Conservation (phyloP, 2,888 invertebrate species). For the Lottia gigantea region DNA sequence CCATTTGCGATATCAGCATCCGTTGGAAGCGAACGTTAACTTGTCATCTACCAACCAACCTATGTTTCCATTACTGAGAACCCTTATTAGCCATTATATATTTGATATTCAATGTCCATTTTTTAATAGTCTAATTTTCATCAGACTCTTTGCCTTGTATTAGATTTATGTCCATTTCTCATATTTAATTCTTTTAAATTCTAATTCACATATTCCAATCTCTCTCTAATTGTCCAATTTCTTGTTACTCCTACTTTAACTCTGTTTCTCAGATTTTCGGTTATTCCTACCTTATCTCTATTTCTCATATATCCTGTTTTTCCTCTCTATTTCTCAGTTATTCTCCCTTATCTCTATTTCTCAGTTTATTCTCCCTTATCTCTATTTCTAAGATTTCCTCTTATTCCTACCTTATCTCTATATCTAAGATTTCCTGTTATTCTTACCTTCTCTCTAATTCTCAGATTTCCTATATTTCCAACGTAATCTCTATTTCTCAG, state of each 20-base stretch:
- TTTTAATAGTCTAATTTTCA: too few species aligned
- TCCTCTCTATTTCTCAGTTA: not conserved
- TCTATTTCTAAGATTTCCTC: not conserved
- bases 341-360: not conserved
- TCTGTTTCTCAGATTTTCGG: not conserved
- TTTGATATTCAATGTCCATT: too few species aligned
- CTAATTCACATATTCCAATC: not conserved
- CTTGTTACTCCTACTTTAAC: not conserved
- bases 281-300: not conserved
- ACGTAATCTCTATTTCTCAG: not conserved
- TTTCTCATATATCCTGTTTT: not conserved
- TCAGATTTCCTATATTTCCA: not conserved
- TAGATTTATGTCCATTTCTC: too few species aligned
- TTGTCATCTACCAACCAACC: too few species aligned
- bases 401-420: constrained; percentile 4
- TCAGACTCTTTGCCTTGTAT: too few species aligned
- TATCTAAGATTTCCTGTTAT: not conserved
- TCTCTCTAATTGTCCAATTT: not conserved
- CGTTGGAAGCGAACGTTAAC: too few species aligned
- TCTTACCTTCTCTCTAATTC: not conserved
- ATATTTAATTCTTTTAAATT: too few species aligned
- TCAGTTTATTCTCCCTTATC: not conserved
- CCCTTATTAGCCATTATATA: too few species aligned
- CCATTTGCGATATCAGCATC: too few species aligned
- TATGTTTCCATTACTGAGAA: too few species aligned